A percentile compares a stretch with the other conserved stretches of the same genome.
Evolutionary conservation across 2,113 vertebrate species (phyloP).

Genomic region (Pelvicachromis taeniatus): DNA sequence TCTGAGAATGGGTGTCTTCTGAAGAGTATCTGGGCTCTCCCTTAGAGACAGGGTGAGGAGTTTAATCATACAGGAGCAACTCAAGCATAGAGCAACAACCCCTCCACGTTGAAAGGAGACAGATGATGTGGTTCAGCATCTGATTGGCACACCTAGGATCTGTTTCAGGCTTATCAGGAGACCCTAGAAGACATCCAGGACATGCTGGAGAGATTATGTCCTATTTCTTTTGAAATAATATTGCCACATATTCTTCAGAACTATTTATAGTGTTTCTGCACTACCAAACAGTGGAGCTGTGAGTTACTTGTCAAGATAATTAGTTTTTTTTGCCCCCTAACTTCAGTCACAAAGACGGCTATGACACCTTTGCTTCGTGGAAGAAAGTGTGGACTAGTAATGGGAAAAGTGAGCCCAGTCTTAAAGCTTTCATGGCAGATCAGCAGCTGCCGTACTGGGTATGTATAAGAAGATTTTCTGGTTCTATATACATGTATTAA

Average conservation of each 20-base stretch:
- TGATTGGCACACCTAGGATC: not conserved
- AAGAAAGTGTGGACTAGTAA: conserved; percentile 97
- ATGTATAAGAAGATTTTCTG: conserved; percentile 11
- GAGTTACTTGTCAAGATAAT: not conserved
- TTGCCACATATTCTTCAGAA: not conserved
- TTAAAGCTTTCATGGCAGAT: conserved; percentile 98
- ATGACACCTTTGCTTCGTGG: conserved; percentile 89
- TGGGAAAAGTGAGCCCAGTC: conserved; percentile 95
- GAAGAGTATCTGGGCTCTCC: not conserved
- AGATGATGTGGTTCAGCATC: not conserved
- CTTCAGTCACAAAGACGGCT: conserved; percentile 94
- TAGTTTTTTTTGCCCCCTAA: not conserved
- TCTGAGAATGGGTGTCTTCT: not conserved
- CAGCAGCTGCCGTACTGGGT: conserved; percentile 98
- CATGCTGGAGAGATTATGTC: not conserved
- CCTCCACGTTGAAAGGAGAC: fast-evolving
- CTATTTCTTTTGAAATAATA: not conserved
- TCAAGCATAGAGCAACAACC: not conserved
- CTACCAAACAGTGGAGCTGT: not conserved
- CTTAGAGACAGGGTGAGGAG: not conserved
- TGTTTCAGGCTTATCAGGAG: fast-evolving
- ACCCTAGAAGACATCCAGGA: not conserved
- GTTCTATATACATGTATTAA: not conserved
- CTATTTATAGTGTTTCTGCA: not conserved
- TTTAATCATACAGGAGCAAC: not conserved